Evolutionary conservation across 2,888 invertebrate genomes (phyloP).

Genomic region (Folsomia candida): DNA sequence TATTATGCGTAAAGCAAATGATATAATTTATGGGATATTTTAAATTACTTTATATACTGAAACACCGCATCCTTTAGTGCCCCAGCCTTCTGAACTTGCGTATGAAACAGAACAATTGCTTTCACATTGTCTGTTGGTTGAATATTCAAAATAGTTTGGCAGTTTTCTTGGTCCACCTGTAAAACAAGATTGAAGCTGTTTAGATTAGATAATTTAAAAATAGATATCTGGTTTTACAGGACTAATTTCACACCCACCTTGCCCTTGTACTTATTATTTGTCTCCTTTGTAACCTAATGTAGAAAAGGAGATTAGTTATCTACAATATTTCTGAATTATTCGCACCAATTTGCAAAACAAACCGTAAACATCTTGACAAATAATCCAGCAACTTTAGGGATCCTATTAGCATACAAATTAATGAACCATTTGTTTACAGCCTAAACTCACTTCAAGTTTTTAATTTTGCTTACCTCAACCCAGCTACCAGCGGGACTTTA

Average conservation of each 20-base stretch:
- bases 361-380: slow-evolving; percentile 26
- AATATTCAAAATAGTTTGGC: slow-evolving; percentile 37
- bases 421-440: no score
- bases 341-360: no score
- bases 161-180: slow-evolving; percentile 29
- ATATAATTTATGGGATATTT: no score
- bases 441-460: no score
- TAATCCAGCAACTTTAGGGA: slow-evolving; percentile 45
- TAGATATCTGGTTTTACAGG: no score
- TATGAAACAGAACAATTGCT: slow-evolving; percentile 41
- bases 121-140: slow-evolving; percentile 37
- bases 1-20: background rate
- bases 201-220: no score
- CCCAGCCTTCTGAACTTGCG: slow-evolving; percentile 11
- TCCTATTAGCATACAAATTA: no score
- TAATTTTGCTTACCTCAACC: no score
- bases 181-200: no score
- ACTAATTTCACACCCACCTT: slow-evolving; percentile 22
- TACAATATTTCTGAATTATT: no score
- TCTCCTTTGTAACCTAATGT: slow-evolving; percentile 29
- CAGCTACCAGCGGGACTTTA: no score
- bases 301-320: no score
- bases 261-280: slow-evolving; percentile 24
- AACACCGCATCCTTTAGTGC: slow-evolving; percentile 21
- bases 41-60: slow-evolving; percentile 32